These are phyloP conservation scores for Seladonia tumulorum DNA, from an alignment of 2,888 invertebrate species.

Conservation along the genomic window DNA sequence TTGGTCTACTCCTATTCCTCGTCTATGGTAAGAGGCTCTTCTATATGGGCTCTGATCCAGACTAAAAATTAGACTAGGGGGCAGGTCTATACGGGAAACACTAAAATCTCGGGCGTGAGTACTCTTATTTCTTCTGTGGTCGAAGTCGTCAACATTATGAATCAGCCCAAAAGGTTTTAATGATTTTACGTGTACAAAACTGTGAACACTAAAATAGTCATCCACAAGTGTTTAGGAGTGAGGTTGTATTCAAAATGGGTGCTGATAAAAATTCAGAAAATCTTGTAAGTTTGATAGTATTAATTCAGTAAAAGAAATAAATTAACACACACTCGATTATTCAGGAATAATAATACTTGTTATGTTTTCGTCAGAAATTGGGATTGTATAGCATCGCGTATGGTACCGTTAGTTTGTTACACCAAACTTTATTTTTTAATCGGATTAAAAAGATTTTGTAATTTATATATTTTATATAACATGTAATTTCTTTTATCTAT, in stretches of 20 bases:
- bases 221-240: conserved; percentile 9
- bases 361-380: background rate
- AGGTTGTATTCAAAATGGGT: conserved; percentile 56
- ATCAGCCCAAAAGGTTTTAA: background rate
- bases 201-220: conserved; percentile 20
- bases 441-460: background rate
- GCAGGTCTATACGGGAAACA: too few species aligned
- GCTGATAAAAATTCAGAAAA: conserved; percentile 49
- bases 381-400: conserved; percentile 22
- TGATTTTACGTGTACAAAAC: conserved; percentile 38
- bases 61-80: too few species aligned
- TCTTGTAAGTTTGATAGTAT: conserved; percentile 46
- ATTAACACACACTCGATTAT: background rate
- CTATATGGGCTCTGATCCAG: too few species aligned
- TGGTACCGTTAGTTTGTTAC: conserved; percentile 14
- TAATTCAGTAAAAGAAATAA: background rate
- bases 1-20: too few species aligned
- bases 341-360: background rate
- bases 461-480: background rate
- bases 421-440: background rate
- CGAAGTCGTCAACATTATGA: background rate
- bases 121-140: background rate
- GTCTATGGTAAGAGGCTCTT: too few species aligned
- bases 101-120: too few species aligned
- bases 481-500: background rate